These are phyloP conservation scores for Machaerirhynchus nigripectus DNA, from an alignment of 2,113 vertebrate species.

Conservation along the genomic window DNA sequence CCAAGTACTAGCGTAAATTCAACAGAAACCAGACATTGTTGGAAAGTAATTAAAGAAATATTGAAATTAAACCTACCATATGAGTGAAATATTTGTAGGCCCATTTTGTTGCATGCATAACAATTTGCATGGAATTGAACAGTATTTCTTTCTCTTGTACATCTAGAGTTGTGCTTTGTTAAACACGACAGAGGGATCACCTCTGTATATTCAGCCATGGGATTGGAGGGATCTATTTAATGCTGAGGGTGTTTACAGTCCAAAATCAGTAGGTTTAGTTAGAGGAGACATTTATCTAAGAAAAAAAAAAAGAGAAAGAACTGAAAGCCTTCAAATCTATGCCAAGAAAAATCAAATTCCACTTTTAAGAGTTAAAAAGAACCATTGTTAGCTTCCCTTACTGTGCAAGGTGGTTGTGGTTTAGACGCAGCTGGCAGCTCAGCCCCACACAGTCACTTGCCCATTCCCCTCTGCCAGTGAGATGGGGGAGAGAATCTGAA, in stretches of 20 bases:
- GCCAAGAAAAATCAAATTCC: constrained; percentile 32
- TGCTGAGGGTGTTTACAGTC: background rate
- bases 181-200: background rate
- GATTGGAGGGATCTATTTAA: background rate
- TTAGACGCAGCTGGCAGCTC: background rate
- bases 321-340: background rate
- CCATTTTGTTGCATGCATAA: constrained; percentile 56
- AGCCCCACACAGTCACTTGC: background rate
- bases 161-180: background rate
- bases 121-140: constrained; percentile 44
- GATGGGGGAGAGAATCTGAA: background rate
- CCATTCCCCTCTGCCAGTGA: background rate
- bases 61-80: constrained; percentile 72
- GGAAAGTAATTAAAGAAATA: constrained; percentile 80
- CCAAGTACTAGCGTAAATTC: constrained; percentile 73
- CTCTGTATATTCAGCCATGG: background rate
- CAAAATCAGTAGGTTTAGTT: constrained; percentile 1
- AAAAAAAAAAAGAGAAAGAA: background rate
- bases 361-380: constrained; percentile 14
- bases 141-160: background rate
- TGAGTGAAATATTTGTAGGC: constrained; percentile 70
- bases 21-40: constrained; percentile 76
- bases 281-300: background rate
- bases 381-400: constrained; percentile 9
- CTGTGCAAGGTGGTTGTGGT: background rate